Evolutionary conservation across 2,113 vertebrate species (phyloP), one percentile per base, ranked within the genome.

Genomic region (Elgaria multicarinata): DNA sequence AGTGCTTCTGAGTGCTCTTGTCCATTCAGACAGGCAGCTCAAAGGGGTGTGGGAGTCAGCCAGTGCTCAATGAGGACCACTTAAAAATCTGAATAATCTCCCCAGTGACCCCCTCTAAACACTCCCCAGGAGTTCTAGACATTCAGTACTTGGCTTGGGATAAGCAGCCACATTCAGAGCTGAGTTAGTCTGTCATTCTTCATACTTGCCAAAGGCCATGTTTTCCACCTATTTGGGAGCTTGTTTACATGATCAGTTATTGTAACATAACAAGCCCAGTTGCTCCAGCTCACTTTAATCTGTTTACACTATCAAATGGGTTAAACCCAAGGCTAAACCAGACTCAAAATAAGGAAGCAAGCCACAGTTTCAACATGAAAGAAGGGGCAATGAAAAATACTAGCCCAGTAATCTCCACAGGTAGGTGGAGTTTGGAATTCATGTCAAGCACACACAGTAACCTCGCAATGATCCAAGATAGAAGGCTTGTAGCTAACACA

Each of bases 191-290:
- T n/a, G 50, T 42, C 3, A 85, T 50, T 69, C 83, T 42, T 86
- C 26, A 42, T 88, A 9, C 75, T 89, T 90, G 83, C 31, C 91
- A 87, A 12, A 14, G 36, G 83, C 33, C 42, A 33, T 42, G 58
- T 87, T n/a, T 87, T 53, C 86, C 13, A 28, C 28, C 62, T 86
- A 77, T 66, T 80, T 78, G 81, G 85, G 80, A 28, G n/a, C 44
- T 85, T 89, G 74, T 89, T 89, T 85, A 85, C 88, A 89, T 85
- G 62, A 84, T 89, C 64, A 76, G 44, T 78, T 89, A 67, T 67
- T 89, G 72, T 89, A 33, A 69, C 44, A 66, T 67, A 83, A 89
- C 58, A 77, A 89, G 58, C 42, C 76, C 80, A 50, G 42, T 67
- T 76, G 24, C 31, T 83, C 14, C 74, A 66, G 67, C 31, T 76